phyloP scores from a whole-genome alignment of 2,888 invertebrate genomes.

The Habroteleia sp. region DNA sequence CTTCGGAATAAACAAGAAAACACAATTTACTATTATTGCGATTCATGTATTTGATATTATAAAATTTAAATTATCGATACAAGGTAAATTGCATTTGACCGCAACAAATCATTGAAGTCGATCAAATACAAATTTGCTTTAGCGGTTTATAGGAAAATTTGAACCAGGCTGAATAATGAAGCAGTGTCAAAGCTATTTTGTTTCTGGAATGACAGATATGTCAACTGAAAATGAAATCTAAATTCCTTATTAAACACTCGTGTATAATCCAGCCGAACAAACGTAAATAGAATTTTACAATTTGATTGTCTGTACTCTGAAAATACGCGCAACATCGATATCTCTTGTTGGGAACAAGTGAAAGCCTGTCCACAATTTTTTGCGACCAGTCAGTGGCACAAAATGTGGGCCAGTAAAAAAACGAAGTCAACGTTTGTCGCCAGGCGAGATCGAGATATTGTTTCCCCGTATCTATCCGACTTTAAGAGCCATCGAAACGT shows the following conservation, averaged over 20 bases:
- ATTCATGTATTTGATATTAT: too few relatives aligned
- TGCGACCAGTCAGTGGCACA: neutral
- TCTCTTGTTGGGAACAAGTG: neutral
- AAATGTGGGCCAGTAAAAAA: neutral
- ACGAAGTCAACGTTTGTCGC: neutral
- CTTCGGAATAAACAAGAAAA: too few relatives aligned
- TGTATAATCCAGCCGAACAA: neutral
- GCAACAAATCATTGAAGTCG: slow-evolving; percentile 3
- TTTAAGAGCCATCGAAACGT: slow-evolving; percentile 37
- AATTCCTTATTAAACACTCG: slow-evolving; percentile 1
- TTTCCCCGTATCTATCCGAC: slow-evolving; percentile 13
- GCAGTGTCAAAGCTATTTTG: slow-evolving; percentile 16
- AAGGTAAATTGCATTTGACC: too few relatives aligned
- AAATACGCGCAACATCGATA: neutral
- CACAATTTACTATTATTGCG: too few relatives aligned
- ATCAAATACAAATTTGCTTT: slow-evolving; percentile 3
- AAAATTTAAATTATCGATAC: too few relatives aligned
- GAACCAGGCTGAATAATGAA: slow-evolving; percentile 16
- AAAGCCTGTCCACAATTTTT: neutral
- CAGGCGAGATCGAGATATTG: slow-evolving; percentile 11
- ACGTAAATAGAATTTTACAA: slow-evolving; percentile 8
- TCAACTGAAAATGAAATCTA: slow-evolving; percentile 3
- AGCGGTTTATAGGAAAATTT: neutral
- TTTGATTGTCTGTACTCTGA: neutral
- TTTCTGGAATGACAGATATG: slow-evolving; percentile 2